phyloP scores from a whole-genome alignment of 2,888 invertebrate genomes.

The Clostera curtula region DNA sequence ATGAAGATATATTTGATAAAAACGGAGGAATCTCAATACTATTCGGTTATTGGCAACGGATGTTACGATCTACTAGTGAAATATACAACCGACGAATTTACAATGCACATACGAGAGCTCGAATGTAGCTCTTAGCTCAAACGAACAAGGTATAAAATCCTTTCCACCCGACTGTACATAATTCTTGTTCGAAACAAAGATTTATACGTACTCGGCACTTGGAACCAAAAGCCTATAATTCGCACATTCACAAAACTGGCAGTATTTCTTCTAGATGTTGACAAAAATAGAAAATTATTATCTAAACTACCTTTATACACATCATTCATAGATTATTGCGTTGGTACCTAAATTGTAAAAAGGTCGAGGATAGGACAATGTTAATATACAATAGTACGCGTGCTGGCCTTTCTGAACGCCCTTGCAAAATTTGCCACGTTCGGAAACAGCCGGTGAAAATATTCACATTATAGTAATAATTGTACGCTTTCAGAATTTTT shows the following conservation, averaged over 20 bases:
- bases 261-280: slow-evolving; percentile 67
- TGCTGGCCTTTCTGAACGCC: slow-evolving; percentile 16
- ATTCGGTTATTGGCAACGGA: slow-evolving; percentile 66
- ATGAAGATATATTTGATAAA: slow-evolving; percentile 55
- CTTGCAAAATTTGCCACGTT: slow-evolving; percentile 10
- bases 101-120: too few relatives aligned
- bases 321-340: slow-evolving; percentile 69
- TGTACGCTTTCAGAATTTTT: too few relatives aligned
- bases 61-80: slow-evolving; percentile 37
- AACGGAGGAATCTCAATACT: slow-evolving; percentile 63
- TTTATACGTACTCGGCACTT: too few relatives aligned
- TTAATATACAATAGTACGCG: slow-evolving; percentile 30
- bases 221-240: slow-evolving; percentile 19
- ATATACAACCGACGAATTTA: slow-evolving; percentile 38
- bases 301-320: slow-evolving; percentile 64
- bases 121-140: too few relatives aligned
- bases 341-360: slow-evolving; percentile 55
- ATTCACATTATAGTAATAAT: too few relatives aligned
- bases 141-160: too few relatives aligned
- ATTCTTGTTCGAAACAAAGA: too few relatives aligned
- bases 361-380: slow-evolving; percentile 33
- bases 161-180: too few relatives aligned
- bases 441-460: slow-evolving; percentile 14
- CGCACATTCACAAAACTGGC: slow-evolving; percentile 42
- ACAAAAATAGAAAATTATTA: slow-evolving; percentile 66